Evolutionary conservation across 2,888 invertebrate species (phyloP).

Genomic region (Lysandra coridon): DNA sequence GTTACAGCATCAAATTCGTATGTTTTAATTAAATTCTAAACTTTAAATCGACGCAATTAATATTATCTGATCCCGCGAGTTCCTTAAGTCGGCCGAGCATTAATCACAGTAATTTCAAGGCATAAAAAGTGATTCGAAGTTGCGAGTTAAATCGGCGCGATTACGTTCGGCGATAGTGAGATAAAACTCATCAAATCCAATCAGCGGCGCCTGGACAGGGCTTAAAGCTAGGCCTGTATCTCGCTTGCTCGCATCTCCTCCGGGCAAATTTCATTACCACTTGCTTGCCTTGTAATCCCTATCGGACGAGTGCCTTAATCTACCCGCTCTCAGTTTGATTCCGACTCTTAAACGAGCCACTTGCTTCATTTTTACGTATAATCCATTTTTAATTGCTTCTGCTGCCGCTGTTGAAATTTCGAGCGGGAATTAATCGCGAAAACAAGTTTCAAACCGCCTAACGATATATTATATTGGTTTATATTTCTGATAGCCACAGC

Average conservation of each 20-base stretch:
- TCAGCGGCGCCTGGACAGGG: slow-evolving; percentile 72
- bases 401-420: slow-evolving; percentile 67
- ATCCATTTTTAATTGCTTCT: slow-evolving; percentile 77
- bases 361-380: slow-evolving; percentile 75
- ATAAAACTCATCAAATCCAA: slow-evolving; percentile 79
- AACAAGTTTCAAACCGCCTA: slow-evolving; percentile 66
- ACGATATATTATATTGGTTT: slow-evolving; percentile 66
- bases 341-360: slow-evolving; percentile 69
- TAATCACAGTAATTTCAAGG: slow-evolving; percentile 47
- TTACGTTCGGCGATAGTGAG: slow-evolving; percentile 64
- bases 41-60: slow-evolving; percentile 27
- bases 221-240: slow-evolving; percentile 71
- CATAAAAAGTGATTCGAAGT: slow-evolving; percentile 52
- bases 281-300: slow-evolving; percentile 72
- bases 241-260: slow-evolving; percentile 59
- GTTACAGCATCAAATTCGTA: not conserved
- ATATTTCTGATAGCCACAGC: slow-evolving; percentile 59
- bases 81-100: slow-evolving; percentile 30
- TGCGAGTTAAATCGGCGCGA: slow-evolving; percentile 61
- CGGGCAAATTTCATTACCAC: slow-evolving; percentile 77
- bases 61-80: slow-evolving; percentile 28
- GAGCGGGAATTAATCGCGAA: slow-evolving; percentile 70
- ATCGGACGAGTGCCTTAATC: slow-evolving; percentile 73
- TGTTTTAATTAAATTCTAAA: not conserved
- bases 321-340: slow-evolving; percentile 70